Conservation (phyloP, 2,113 vertebrate species). For the Platichthys flesus region DNA sequence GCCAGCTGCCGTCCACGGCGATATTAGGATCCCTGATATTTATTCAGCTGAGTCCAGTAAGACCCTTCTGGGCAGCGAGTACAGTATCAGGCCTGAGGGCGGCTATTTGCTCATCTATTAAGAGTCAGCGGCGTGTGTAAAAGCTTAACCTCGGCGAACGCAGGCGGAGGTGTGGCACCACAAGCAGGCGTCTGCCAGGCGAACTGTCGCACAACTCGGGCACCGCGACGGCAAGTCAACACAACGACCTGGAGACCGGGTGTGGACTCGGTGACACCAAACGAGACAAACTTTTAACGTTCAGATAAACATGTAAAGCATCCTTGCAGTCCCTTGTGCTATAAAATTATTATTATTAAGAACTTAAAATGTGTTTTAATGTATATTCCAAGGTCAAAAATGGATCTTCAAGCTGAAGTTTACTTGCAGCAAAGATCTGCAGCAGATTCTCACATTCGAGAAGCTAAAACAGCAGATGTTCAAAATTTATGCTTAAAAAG, state of each 20-base stretch:
- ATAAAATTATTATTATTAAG: too few relatives aligned
- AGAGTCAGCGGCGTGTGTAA: constrained; percentile 64
- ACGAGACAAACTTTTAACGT: not conserved
- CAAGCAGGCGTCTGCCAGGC: constrained; percentile 10
- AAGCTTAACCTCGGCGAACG: constrained; percentile 58
- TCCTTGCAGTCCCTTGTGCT: too few relatives aligned
- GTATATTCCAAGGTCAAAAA: not conserved
- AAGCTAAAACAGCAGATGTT: not conserved
- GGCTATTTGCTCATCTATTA: constrained; percentile 71
- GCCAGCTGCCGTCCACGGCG: constrained; percentile 51
- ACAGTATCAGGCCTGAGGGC: constrained; percentile 60
- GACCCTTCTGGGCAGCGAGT: constrained; percentile 57
- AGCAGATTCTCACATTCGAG: too few relatives aligned
- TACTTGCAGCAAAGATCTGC: too few relatives aligned
- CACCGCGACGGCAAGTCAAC: not conserved
- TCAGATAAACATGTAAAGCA: too few relatives aligned
- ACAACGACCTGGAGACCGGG: constrained; percentile 31
- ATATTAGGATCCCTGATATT: constrained; percentile 67
- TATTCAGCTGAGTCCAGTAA: constrained; percentile 73
- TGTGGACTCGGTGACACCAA: constrained; percentile 20
- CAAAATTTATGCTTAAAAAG: not conserved
- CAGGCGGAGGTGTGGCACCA: constrained; percentile 6
- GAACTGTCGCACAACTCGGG: constrained; percentile 15
- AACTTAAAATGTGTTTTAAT: too few relatives aligned
- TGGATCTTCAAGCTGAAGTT: not conserved